Base-by-base conservation (phyloP, 2,113 vertebrate genomes). In the Semnornis frantzii region DNA sequence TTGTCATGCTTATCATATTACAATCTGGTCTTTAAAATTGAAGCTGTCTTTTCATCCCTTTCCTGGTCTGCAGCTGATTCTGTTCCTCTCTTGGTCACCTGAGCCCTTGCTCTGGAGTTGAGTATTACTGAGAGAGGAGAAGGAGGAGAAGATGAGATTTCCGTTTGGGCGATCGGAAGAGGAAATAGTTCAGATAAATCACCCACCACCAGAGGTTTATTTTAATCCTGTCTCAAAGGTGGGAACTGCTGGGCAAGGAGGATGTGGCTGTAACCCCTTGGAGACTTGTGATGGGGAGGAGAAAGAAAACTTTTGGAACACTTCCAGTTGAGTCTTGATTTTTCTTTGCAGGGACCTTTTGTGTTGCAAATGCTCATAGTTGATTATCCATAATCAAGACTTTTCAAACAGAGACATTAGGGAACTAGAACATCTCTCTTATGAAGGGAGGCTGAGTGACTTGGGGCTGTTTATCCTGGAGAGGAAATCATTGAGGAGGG, bases 131-230 rank as follows among this genome's bases (percentile, higher is more conserved):
- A 37, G 58, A 30, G 33, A 69, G 31, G 37, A 81, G 55, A 90
- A 86, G 37, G 21, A 44, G 31, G 12, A 69, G 28, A 64, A 60
- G 18, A 34, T 19, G 68, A 71, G 46, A 87, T 93, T 94, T 88
- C 92, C 27, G 18, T 64, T 78, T 77, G n/a, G 80, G 48, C 28
- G 33, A 2, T 64, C 2, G 3, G n/a, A 42, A 80, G 71, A 85
- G 93, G 93, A 96, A 95, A 94, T 94, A 93, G 76, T 48, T 92
- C 15, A 48, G 88, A 87, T 95, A 77, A 85, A 72, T 91, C 19
- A 0, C 89, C 95, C 69, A 93, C 91, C 31, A 81, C 20, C 30
- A 80, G 76, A 15, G n/a, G 57, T 73, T 95, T 34, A 8, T 87
- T 90, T 95, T 91, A 89, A 72, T 91, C 28, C 64, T 33, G 31